These are phyloP conservation scores for Pelobates cultripes DNA, from an alignment of 2,797 vertebrate species.

Conservation along the genomic window DNA sequence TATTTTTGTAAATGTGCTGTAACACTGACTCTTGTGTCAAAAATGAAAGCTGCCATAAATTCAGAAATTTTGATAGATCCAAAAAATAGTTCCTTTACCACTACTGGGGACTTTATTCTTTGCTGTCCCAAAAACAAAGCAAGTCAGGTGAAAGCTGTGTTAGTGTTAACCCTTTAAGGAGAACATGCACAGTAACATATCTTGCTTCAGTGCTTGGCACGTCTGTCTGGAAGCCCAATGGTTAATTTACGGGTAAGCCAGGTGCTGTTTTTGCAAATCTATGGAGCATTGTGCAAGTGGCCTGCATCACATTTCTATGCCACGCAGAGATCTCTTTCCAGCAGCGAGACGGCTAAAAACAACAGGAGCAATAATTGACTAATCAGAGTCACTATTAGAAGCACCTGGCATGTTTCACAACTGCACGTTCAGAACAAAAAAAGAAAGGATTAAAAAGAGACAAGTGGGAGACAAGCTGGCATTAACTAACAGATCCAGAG, in stretches of 20 bases:
- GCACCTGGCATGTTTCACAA: slow-evolving; percentile 54
- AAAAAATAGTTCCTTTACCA: no score
- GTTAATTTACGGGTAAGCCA: slow-evolving; percentile 24
- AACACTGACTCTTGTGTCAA: no score
- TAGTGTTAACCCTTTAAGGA: no score
- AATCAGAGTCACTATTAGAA: slow-evolving; percentile 55
- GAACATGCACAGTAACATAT: neutral
- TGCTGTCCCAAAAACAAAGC: no score
- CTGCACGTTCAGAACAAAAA: slow-evolving; percentile 36
- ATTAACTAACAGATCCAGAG: slow-evolving; percentile 24
- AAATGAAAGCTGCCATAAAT: no score
- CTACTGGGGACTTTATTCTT: no score
- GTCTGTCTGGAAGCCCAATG: neutral
- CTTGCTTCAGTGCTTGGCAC: neutral
- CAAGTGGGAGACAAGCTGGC: slow-evolving; percentile 46
- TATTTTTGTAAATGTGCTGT: no score
- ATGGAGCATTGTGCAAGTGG: slow-evolving; percentile 33
- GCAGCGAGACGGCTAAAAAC: slow-evolving; percentile 49
- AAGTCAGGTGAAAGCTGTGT: no score
- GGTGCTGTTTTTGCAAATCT: slow-evolving; percentile 30
- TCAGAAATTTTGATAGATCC: no score
- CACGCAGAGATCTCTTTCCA: slow-evolving; percentile 38
- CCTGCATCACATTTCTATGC: slow-evolving; percentile 47
- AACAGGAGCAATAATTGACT: slow-evolving; percentile 55
- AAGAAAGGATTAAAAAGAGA: slow-evolving; percentile 44